phyloP scores from a whole-genome alignment of 2,113 vertebrate genomes.

The Budorcas taxicolor region DNA sequence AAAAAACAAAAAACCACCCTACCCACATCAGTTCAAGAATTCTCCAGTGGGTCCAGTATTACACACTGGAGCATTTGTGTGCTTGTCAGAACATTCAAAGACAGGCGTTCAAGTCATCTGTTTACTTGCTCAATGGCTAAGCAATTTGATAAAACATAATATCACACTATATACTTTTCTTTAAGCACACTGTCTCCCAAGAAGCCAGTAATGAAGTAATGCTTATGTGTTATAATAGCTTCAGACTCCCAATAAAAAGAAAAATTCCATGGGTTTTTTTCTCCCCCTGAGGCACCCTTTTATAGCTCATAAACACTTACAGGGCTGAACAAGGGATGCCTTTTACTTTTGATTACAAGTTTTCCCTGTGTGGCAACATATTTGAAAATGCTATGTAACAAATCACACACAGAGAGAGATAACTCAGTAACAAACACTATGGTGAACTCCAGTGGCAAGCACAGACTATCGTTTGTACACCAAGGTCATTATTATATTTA shows the following conservation, averaged over 20 bases:
- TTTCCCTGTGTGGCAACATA: conserved; percentile 39
- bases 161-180: conserved; percentile 19
- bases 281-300: background rate
- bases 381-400: conserved; percentile 38
- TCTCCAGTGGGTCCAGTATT: background rate
- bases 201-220: conserved; percentile 18
- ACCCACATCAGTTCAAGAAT: background rate
- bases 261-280: background rate
- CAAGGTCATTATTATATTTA: background rate
- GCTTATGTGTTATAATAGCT: conserved; percentile 36
- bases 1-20: background rate
- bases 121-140: background rate
- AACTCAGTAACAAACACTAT: background rate
- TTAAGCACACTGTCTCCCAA: conserved; percentile 31
- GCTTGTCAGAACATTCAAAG: background rate
- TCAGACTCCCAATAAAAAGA: conserved; percentile 37
- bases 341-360: conserved; percentile 54
- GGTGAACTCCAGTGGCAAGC: background rate
- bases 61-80: background rate
- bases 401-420: conserved; percentile 10
- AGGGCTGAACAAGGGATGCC: conserved; percentile 46
- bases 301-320: conserved; percentile 49
- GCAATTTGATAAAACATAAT: conserved; percentile 14
- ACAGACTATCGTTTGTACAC: background rate
- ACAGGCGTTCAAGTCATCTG: background rate